Percentiles rank a stretch among this genome's conserved stretches.
Conservation (phyloP, 1,140 invertebrate species). For the Drosophila littoralis region DNA sequence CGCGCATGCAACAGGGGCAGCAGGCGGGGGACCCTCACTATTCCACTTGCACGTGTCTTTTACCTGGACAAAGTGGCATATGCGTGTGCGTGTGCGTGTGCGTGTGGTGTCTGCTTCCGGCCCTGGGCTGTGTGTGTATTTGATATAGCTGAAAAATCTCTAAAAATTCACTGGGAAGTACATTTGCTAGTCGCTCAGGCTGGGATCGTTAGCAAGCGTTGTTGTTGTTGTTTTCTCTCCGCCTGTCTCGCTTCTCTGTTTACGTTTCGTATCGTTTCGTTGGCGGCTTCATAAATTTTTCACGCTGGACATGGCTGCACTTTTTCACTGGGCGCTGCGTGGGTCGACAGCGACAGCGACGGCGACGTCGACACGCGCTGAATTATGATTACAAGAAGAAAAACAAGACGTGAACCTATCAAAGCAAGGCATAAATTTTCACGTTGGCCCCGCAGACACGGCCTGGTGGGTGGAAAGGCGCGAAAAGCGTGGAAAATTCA, state of each 20-base stretch:
- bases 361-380: conserved; percentile 62
- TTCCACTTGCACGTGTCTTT: conserved; percentile 43
- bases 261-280: conserved; percentile 31
- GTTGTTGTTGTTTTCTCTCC: neutral
- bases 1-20: neutral
- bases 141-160: conserved; percentile 15
- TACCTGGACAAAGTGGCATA: conserved; percentile 50
- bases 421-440: conserved; percentile 71
- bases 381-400: conserved; percentile 71
- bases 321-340: conserved; percentile 40
- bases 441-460: conserved; percentile 10
- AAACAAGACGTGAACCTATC: conserved; percentile 48
- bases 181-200: neutral
- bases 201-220: conserved; percentile 13
- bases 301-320: conserved; percentile 56
- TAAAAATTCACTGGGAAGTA: conserved; percentile 6
- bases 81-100: neutral
- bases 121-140: conserved; percentile 4
- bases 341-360: conserved; percentile 5
- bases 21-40: conserved; percentile 6
- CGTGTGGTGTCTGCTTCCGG: conserved; percentile 46
- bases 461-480: conserved; percentile 39
- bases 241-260: conserved; percentile 2
- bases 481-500: conserved; percentile 43
- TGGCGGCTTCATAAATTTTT: conserved; percentile 59